Evolutionary conservation across 2,797 vertebrate species (phyloP).

Genomic region (Amniataba percoides): DNA sequence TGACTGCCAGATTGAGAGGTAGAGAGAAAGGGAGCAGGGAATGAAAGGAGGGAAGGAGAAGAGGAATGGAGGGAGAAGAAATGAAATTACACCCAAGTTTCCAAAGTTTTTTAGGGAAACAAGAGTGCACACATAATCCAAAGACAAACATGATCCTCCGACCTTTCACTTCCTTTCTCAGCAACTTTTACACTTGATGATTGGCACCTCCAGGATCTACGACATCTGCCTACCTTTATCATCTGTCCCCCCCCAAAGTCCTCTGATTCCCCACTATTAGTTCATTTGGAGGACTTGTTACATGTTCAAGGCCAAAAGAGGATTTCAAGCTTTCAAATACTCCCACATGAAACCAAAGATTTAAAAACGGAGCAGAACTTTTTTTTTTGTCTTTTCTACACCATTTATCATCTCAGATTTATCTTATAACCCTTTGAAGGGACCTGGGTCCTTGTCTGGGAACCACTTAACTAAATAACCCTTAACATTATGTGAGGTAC

Average conservation of each 20-base stretch:
- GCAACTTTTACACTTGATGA: conserved; percentile 3
- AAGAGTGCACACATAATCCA: conserved; percentile 19
- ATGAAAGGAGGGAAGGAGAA: conserved; percentile 9
- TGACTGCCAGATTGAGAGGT: conserved; percentile 68
- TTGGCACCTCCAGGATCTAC: not conserved
- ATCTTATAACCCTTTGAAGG: not conserved
- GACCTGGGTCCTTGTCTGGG: not conserved
- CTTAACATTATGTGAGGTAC: not conserved
- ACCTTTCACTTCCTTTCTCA: conserved; percentile 32
- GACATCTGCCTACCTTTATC: conserved; percentile 1
- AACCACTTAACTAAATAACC: not conserved
- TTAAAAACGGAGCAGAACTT: not conserved
- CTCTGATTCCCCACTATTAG: not conserved
- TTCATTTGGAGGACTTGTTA: not conserved
- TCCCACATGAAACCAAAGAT: not conserved
- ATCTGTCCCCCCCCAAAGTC: not conserved
- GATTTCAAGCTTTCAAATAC: not conserved
- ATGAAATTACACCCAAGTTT: conserved; percentile 56
- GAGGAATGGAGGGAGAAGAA: conserved; percentile 7
- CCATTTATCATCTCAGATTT: not conserved
- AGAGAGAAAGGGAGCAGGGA: conserved; percentile 42
- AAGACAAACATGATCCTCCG: conserved; percentile 28
- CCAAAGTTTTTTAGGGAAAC: conserved; percentile 49
- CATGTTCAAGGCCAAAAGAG: not conserved
- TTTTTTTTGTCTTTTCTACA: not conserved